Evolutionary conservation across 2,888 invertebrate species (phyloP).

Genomic region (Brachycybe producta): DNA sequence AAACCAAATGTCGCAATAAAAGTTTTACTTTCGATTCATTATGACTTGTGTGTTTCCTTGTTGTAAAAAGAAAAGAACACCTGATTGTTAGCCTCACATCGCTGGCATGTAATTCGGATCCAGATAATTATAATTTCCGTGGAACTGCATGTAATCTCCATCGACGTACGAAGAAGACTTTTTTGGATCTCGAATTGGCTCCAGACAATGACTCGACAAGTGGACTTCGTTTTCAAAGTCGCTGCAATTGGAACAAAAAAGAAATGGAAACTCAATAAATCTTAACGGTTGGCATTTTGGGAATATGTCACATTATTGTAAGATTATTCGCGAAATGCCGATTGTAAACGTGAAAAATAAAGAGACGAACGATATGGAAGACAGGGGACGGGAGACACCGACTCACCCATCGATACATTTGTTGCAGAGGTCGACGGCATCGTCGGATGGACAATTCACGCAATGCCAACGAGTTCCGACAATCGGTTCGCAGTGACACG

Average conservation of each 20-base stretch:
- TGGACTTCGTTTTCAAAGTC: constrained; percentile 27
- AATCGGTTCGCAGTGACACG: constrained; percentile 50
- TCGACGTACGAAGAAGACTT: constrained; percentile 18
- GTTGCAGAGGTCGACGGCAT: constrained; percentile 47
- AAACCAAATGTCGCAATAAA: too few species aligned
- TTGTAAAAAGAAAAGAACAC: background rate
- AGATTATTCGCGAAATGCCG: background rate
- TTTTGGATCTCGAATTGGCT: constrained; percentile 23
- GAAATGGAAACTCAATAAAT: too few species aligned
- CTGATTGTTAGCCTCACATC: constrained; percentile 14
- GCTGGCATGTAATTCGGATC: constrained; percentile 37
- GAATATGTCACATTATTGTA: too few species aligned
- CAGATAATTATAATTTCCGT: constrained; percentile 32
- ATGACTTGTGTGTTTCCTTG: background rate
- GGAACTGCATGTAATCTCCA: constrained; percentile 19
- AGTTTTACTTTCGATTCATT: background rate
- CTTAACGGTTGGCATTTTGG: too few species aligned
- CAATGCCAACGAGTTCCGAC: constrained; percentile 57
- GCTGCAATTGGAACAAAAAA: constrained; percentile 24
- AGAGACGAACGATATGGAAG: background rate
- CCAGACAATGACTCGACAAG: constrained; percentile 29
- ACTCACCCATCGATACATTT: constrained; percentile 41
- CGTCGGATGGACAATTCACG: constrained; percentile 41
- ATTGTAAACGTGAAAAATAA: background rate
- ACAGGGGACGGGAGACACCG: background rate